Conservation (phyloP, 2,113 vertebrate species). For the Silurus asotus region DNA sequence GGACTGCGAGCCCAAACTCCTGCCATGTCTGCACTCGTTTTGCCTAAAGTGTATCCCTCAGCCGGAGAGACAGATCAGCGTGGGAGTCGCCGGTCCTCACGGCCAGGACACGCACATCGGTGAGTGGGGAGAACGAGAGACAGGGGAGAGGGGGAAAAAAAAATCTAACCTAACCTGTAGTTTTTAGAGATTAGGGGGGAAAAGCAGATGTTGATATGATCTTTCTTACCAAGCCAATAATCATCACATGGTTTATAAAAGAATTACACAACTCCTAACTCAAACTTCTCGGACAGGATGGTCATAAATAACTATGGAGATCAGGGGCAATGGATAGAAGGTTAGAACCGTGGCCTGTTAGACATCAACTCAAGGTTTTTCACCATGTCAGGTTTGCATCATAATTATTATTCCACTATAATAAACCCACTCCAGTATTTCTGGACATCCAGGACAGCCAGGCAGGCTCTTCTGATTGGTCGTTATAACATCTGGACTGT, state of each 20-base stretch:
- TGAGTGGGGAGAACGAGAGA: constrained; percentile 61
- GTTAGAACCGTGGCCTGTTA: background rate
- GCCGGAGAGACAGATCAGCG: constrained; percentile 88
- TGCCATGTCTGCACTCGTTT: constrained; percentile 95
- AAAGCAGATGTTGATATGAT: background rate
- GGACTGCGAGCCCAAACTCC: constrained; percentile 92
- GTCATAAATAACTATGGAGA: background rate
- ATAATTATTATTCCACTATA: background rate
- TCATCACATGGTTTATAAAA: background rate
- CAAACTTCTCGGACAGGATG: background rate
- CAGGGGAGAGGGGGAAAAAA: background rate
- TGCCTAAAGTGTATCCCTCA: constrained; percentile 92
- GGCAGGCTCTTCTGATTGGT: background rate
- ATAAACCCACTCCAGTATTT: background rate
- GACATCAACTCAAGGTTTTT: background rate
- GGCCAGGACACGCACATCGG: constrained; percentile 95
- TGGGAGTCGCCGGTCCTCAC: constrained; percentile 87
- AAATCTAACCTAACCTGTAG: background rate
- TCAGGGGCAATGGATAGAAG: background rate
- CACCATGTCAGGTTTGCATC: no score
- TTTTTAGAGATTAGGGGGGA: background rate
- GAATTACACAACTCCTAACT: background rate
- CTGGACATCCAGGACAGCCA: background rate
- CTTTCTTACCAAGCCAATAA: background rate
- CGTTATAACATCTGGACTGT: background rate